phyloP scores from a whole-genome alignment of 2,888 invertebrate genomes.

The Netelia fuscicornis region DNA sequence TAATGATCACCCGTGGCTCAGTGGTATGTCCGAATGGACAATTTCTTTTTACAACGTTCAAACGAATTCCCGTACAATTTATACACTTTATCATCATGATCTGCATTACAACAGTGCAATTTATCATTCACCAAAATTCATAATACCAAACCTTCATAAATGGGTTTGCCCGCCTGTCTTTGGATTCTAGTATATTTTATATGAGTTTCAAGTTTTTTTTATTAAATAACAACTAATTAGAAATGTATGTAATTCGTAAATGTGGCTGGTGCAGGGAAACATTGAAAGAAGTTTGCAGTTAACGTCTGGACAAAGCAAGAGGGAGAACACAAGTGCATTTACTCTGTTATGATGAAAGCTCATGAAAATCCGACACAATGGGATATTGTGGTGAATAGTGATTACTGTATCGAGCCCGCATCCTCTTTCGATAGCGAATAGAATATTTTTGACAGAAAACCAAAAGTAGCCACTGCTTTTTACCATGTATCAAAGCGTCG shows the following conservation, averaged over 20 bases:
- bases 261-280: slow-evolving; percentile 71
- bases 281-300: slow-evolving; percentile 54
- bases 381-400: neutral
- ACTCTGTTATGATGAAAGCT: slow-evolving; percentile 18
- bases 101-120: slow-evolving; percentile 41
- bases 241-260: slow-evolving; percentile 64
- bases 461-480: slow-evolving; percentile 73
- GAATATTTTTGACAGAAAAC: slow-evolving; percentile 79
- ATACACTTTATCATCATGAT: neutral
- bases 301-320: slow-evolving; percentile 23
- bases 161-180: slow-evolving; percentile 5
- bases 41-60: neutral
- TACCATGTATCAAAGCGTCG: slow-evolving; percentile 63
- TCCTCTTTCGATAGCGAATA: slow-evolving; percentile 70
- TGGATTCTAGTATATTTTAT: slow-evolving; percentile 26
- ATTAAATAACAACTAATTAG: slow-evolving; percentile 41
- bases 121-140: slow-evolving; percentile 27
- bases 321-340: slow-evolving; percentile 30
- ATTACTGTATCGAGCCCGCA: neutral
- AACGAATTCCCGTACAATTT: neutral
- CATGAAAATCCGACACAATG: neutral
- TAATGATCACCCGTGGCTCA: neutral
- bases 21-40: neutral
- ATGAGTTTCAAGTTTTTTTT: slow-evolving; percentile 37
- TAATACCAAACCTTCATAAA: slow-evolving; percentile 17